A percentile compares a stretch with the other conserved stretches of the same genome.
Evolutionary conservation across 2,797 vertebrate species (phyloP).

Genomic region (Tinamus major): DNA sequence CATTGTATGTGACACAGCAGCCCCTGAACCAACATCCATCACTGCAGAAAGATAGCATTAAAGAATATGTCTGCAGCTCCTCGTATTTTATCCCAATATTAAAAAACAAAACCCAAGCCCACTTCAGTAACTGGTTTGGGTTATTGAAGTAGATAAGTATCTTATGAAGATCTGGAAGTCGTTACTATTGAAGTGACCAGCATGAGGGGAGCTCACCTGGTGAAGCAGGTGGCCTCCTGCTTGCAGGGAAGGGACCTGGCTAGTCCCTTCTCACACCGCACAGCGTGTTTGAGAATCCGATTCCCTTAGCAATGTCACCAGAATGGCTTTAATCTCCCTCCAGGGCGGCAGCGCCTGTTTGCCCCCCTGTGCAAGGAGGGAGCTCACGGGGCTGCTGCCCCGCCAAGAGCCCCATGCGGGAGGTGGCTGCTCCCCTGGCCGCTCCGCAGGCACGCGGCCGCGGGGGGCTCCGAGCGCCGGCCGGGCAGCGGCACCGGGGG

Average conservation of each 20-base stretch:
- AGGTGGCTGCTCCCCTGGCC: background rate
- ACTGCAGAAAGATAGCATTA: background rate
- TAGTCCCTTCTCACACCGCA: background rate
- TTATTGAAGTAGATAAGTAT: conserved; percentile 59
- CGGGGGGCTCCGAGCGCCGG: too few species aligned
- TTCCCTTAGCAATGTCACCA: background rate
- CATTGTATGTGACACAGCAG: background rate
- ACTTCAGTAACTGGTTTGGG: background rate
- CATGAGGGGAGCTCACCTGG: background rate
- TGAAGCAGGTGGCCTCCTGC: background rate
- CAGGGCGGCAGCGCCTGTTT: background rate
- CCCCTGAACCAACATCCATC: conserved; percentile 4
- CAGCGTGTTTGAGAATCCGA: background rate
- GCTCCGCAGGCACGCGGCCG: too few species aligned
- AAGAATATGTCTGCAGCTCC: background rate
- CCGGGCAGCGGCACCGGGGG: too few species aligned
- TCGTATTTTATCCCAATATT: conserved; percentile 18
- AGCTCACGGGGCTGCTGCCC: background rate
- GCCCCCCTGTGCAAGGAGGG: background rate
- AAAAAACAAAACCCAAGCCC: background rate
- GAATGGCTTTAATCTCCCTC: background rate
- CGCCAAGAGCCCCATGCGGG: background rate
- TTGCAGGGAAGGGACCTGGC: too few species aligned
- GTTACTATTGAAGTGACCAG: background rate
- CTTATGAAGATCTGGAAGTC: background rate